Percentiles rank a stretch among this genome's conserved stretches.
phyloP scores from a whole-genome alignment of 1,140 invertebrate species.

The Drosophila nebulosa region DNA sequence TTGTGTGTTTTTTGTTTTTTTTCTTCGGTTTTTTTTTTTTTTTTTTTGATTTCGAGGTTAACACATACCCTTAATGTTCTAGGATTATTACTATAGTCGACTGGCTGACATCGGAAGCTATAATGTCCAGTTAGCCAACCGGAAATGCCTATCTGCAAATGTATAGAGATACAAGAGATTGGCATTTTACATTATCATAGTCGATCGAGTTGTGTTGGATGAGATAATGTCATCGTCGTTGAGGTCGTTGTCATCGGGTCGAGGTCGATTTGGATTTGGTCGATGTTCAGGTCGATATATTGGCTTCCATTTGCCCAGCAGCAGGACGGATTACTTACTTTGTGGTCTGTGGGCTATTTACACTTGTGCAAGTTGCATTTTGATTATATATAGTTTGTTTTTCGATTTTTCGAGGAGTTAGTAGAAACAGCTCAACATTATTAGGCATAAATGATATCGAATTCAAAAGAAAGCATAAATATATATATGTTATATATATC shows the following conservation, averaged over 20 bases:
- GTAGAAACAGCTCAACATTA: slow-evolving; percentile 35
- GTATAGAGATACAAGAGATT: slow-evolving; percentile 70
- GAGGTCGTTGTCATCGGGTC: slow-evolving; percentile 15
- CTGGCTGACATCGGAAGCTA: slow-evolving; percentile 96
- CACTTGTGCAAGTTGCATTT: slow-evolving; percentile 47
- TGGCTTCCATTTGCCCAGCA: not conserved
- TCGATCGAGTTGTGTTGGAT: not conserved
- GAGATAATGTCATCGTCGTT: slow-evolving; percentile 13
- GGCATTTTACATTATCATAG: slow-evolving; percentile 27
- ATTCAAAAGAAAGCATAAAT: slow-evolving; percentile 41
- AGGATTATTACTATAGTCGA: slow-evolving; percentile 94
- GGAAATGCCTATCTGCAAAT: slow-evolving; percentile 90
- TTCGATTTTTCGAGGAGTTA: slow-evolving; percentile 44
- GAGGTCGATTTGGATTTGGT: not conserved
- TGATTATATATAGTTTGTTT: no score
- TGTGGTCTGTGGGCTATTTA: slow-evolving; percentile 30
- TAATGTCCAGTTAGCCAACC: slow-evolving; percentile 95
- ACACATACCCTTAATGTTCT: slow-evolving; percentile 91
- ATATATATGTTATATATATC: not conserved
- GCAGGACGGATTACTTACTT: slow-evolving; percentile 15
- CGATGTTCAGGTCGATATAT: no score
- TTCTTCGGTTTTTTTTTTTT: not conserved
- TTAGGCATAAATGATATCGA: no score
- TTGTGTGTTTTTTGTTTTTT: not conserved
- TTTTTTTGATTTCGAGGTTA: slow-evolving; percentile 41